Base-by-base conservation (phyloP, 2,797 vertebrate genomes). In the Bradypodion ventrale region DNA sequence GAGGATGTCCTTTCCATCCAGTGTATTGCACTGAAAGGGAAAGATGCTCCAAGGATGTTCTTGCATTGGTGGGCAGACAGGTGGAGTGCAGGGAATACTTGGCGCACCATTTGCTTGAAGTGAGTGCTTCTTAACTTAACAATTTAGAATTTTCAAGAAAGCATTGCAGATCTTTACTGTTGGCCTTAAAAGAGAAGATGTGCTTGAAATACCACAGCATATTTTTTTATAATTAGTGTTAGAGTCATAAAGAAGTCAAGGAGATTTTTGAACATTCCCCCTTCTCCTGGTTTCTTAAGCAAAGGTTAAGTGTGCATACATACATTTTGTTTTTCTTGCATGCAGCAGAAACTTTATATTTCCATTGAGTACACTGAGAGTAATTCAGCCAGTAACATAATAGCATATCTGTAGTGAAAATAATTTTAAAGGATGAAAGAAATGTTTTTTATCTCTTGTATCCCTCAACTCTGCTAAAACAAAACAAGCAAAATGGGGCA, bases 211-310 rank as follows among this genome's bases (percentile, higher is more conserved):
- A 74, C 60, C 59, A n/a, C 77, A 52, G 12, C 3, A 49, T 35
- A 85, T 74, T 44, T 29, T 37, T 27, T 40, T 27, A 19, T 80
- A 74, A 85, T 85, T 79, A 80, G 19, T 85, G 80, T 74, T 80
- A 79, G n/a, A 73, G 44, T 84, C 83, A 62, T 62, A 35, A 66
- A 52, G 70, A 79, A 79, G 76, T 74, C 76, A 84, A 74, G 69
- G 44, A 84, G 69, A 78, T n/a, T 65, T 79, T 79, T 84, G 56
- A 65, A 72, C 83, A 74, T 73, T 79, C 56, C 19, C 59, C 63
- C 40, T 32, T 40, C 37, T 25, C 63, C 49, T 60, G 40, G 32
- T 25, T 65, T 79, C 19, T 32, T 56, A 68, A 83, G 42, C 49
- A 69, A 76, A 77, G 65, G 44, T 84, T 63, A 52, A 56, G 7